Conservation (phyloP, 35 echinoderm and acorn worm species). For the Apostichopus californicus region DNA sequence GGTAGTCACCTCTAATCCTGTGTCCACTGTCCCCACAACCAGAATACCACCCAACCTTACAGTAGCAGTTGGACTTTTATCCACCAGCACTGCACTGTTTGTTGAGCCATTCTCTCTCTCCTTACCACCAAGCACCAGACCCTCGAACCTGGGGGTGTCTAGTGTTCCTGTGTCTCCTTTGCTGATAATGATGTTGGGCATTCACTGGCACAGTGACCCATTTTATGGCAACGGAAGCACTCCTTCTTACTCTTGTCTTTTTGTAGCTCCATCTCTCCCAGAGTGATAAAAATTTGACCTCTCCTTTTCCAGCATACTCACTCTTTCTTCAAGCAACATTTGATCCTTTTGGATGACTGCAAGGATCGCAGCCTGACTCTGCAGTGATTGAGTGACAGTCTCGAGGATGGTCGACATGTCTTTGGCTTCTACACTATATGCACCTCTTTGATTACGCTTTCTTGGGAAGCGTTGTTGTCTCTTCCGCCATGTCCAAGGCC, state of each 20-base stretch:
- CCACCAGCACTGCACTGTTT: background rate
- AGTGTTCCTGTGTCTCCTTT: background rate
- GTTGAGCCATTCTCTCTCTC: background rate
- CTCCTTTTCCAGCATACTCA: background rate
- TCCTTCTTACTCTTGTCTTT: background rate
- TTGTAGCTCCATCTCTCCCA: background rate
- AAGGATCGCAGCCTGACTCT: background rate
- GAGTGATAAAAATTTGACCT: background rate
- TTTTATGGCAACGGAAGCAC: conserved; percentile 1
- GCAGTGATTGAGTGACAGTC: background rate
- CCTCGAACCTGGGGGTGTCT: background rate
- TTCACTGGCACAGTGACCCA: conserved; percentile 17
- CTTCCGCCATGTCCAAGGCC: no score
- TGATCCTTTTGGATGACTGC: background rate
- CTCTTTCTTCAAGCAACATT: background rate
- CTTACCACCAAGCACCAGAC: conserved; percentile 2
- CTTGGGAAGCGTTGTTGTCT: background rate
- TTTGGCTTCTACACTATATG: background rate
- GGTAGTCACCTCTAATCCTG: conserved; percentile 5
- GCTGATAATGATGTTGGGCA: background rate
- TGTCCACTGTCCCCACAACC: background rate
- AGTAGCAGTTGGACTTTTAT: background rate
- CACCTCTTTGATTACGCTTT: background rate
- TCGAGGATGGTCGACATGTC: background rate
- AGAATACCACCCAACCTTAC: background rate